phyloP scores from a whole-genome alignment of 2,888 invertebrate genomes.

The Pristionchus exspectatus region DNA sequence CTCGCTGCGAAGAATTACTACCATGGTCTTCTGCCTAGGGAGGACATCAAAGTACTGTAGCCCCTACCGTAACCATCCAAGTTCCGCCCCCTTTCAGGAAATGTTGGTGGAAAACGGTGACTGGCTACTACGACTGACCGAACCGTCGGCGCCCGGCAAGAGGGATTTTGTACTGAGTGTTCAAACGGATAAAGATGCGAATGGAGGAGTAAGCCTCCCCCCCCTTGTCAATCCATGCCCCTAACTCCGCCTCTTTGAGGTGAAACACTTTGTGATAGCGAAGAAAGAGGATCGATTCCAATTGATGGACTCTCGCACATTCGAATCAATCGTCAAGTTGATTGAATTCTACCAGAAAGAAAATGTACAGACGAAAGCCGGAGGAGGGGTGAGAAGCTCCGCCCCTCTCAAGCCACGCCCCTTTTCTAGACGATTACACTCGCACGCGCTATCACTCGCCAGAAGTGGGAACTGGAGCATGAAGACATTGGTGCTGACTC shows the following conservation, averaged over 20 bases:
- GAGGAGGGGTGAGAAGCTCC: constrained; percentile 1
- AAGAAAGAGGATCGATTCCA: constrained; percentile 40
- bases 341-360: constrained; percentile 51
- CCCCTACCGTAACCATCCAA: neutral
- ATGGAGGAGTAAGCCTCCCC: neutral
- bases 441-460: neutral
- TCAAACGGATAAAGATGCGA: constrained; percentile 27
- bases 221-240: neutral
- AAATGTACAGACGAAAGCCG: neutral
- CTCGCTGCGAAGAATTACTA: constrained; percentile 45
- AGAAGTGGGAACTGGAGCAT: constrained; percentile 54
- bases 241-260: neutral
- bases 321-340: constrained; percentile 48
- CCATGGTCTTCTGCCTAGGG: constrained; percentile 53
- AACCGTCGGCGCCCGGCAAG: constrained; percentile 32
- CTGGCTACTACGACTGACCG: constrained; percentile 42
- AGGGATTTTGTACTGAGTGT: constrained; percentile 22
- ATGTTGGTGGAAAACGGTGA: constrained; percentile 38
- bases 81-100: constrained; percentile 45
- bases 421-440: neutral
- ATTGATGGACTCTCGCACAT: constrained; percentile 27
- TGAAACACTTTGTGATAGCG: constrained; percentile 51
- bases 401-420: neutral
- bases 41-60: constrained; percentile 52
- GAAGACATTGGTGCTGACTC: constrained; percentile 34